Percentiles rank a stretch among this genome's conserved stretches.
Evolutionary conservation across 2,113 vertebrate genomes (phyloP).

Genomic region (Phyllostomus hastatus): DNA sequence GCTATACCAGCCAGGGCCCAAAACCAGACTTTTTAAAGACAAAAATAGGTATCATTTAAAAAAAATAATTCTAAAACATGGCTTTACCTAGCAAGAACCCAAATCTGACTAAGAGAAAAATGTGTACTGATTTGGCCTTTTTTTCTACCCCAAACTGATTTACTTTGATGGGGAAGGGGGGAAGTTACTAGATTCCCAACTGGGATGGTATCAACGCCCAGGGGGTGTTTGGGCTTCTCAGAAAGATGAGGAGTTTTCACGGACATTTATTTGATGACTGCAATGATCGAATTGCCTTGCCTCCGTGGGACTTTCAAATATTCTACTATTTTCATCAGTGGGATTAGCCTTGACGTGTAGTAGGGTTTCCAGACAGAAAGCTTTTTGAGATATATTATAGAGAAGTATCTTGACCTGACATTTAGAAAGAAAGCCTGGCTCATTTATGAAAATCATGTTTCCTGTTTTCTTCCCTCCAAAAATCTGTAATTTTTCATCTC

Average conservation of each 20-base stretch:
- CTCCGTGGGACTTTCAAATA: not conserved
- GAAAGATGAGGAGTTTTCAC: not conserved
- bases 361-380: not conserved
- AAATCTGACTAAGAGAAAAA: not conserved
- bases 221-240: not conserved
- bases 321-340: not conserved
- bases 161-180: not conserved
- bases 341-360: not conserved
- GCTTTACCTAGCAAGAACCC: not conserved
- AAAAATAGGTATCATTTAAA: not conserved
- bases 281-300: not conserved
- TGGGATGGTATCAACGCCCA: no score
- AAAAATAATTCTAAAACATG: not conserved
- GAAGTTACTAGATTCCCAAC: not conserved
- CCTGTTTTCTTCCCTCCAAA: not conserved
- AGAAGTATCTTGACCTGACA: not conserved
- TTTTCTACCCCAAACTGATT: not conserved
- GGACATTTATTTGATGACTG: not conserved
- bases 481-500: not conserved
- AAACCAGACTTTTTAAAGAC: not conserved
- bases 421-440: not conserved
- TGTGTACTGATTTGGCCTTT: not conserved
- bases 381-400: not conserved
- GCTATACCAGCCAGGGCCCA: not conserved
- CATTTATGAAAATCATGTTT: not conserved